These are phyloP conservation scores for Calonectris borealis DNA, from an alignment of 2,113 vertebrate genomes.

Conservation along the genomic window DNA sequence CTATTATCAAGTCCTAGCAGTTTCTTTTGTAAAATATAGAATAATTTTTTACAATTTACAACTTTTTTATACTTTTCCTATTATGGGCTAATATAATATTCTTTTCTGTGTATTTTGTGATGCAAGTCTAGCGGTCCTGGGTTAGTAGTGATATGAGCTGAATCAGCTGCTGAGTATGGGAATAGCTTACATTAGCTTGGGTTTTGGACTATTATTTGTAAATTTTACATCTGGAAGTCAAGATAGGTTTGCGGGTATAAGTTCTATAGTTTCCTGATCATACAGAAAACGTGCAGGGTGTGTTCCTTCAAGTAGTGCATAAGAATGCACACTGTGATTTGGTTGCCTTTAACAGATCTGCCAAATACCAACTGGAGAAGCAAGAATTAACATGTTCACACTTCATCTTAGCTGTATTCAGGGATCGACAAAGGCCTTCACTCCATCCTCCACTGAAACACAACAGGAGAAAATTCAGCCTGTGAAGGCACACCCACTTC, in stretches of 20 bases:
- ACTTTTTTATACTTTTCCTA: not conserved
- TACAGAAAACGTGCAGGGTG: not conserved
- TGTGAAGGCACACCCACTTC: not conserved
- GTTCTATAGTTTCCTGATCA: not conserved
- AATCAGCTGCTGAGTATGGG: not conserved
- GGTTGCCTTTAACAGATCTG: not conserved
- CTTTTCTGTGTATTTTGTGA: not conserved
- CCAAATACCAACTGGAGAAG: not conserved
- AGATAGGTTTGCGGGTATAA: not conserved
- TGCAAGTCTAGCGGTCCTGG: not conserved
- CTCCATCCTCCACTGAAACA: not conserved
- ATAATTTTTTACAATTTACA: not conserved
- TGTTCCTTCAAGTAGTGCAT: not conserved
- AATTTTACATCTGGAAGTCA: not conserved
- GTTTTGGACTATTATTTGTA: not conserved
- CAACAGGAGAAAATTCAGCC: not conserved
- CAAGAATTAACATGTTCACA: slow-evolving; percentile 13
- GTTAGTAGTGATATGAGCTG: not conserved
- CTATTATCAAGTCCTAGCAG: not conserved
- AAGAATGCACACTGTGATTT: not conserved
- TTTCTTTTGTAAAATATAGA: not conserved
- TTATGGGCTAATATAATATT: not conserved
- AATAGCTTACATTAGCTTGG: not conserved
- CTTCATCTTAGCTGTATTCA: not conserved
- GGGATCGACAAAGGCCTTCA: not conserved